phyloP scores from a whole-genome alignment of 2,113 vertebrate genomes.

The Pogonocichla stellata region DNA sequence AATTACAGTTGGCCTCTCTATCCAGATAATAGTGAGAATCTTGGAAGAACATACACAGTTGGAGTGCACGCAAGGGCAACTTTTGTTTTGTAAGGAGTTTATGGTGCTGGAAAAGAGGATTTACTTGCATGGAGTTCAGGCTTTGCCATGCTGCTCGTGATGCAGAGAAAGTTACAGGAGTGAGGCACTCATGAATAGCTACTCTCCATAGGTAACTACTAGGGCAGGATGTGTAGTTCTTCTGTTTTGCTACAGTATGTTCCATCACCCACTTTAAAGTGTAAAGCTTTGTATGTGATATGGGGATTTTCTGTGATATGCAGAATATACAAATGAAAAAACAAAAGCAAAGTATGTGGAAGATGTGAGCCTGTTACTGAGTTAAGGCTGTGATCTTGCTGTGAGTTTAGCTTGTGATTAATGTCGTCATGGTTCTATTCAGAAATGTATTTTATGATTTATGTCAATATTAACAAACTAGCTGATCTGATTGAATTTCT shows the following conservation, averaged over 20 bases:
- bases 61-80: background rate
- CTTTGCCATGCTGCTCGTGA: background rate
- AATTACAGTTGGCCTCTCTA: background rate
- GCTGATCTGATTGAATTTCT: background rate
- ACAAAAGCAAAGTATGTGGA: background rate
- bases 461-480: background rate
- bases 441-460: background rate
- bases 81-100: background rate
- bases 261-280: background rate
- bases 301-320: background rate
- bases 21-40: background rate
- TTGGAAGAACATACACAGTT: background rate
- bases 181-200: background rate
- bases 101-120: background rate
- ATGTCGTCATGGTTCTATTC: background rate
- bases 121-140: background rate
- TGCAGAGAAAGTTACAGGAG: background rate
- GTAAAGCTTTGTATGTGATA: background rate
- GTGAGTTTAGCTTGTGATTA: background rate
- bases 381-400: background rate
- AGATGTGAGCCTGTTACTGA: fast-evolving
- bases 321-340: background rate
- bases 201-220: fast-evolving
- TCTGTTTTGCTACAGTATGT: background rate
- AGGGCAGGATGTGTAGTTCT: background rate